Evolutionary conservation across 2,888 invertebrate species (phyloP), one percentile per base, ranked within the genome.

Genomic region (Enchytraeus crypticus): DNA sequence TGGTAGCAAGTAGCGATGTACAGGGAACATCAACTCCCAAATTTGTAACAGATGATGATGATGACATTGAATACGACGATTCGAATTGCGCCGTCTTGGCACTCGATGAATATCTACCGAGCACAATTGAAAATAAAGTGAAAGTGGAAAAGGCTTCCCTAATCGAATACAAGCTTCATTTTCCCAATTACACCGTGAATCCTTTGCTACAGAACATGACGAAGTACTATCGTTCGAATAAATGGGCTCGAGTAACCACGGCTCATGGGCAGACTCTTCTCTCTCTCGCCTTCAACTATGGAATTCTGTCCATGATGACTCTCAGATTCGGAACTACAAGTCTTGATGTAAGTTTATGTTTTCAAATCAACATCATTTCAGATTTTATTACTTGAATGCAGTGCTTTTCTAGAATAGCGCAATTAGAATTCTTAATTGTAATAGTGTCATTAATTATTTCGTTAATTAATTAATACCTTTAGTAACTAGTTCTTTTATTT

Each of bases 221-320:
- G 0, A 34, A 53, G n/a, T 34, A 51, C 29, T 66, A 64, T 57
- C 43, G 64, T 11, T 53, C 57, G n/a, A 29, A 59, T 30, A 59
- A 30, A 51, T 69, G 69, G 69, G 57, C 61, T 29, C 46, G 74
- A 34, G 73, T 73, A 0, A 62, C 71, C 8, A 71, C 69, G 5
- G 70, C 69, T 21, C 76, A 77, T 53, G 77, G 77, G 0, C 70
- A 74, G 34, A 76, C 76, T 1, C 62, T 77, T 46, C 67, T 77
- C n/a, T n/a, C n/a, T n/a, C n/a, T n/a, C n/a, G n/a, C n/a, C n/a
- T n/a, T n/a, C n/a, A n/a, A n/a, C n/a, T 76, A 75, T 62, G 75
- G 75, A 34, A 71, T 77, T 3, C 62, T 77, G 14, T 77, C 76
- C 2, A 66, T 77, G 66, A 70, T 71, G 58, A 74, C 76, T 27